Base-by-base conservation (phyloP, 1,140 invertebrate species). In the Apis laboriosa region DNA sequence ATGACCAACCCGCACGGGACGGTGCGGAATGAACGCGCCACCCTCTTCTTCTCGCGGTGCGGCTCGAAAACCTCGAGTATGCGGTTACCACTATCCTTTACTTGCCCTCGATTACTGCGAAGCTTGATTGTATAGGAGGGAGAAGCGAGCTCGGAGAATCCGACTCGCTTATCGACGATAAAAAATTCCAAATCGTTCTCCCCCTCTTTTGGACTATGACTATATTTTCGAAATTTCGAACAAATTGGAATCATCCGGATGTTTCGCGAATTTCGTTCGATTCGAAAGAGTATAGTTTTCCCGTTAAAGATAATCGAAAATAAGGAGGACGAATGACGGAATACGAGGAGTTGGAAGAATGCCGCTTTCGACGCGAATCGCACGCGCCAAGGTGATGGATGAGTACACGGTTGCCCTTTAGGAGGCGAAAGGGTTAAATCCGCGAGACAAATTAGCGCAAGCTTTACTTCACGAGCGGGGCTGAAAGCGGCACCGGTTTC, bases 41-140 rank as follows among this genome's bases (percentile, higher is more conserved):
- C 80, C 81, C 84, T 72, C 80, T 73, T 43, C 34, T 43, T 43
- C 34, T 43, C 76, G 60, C 78, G 77, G 7, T n/a, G 80, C 56
- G 71, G 67, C 81, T 77, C 74, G 84, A 84, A 88, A 89, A 86
- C 84, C 77, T 80, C 79, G 82, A 88, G 86, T 88, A 90, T 90
- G 89, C 80, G 86, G 81, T 89, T 86, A 88, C 90, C 89, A 4
- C 34, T 43, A 91, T 90, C 88, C 89, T 87, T 89, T 90, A 81
- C 89, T 89, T 78, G 82, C 84, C 34, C 75, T 87, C 87, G 90
- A 91, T 91, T 91, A 89, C 86, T 70, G 67, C 64, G 49, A 71
- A 83, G 85, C 77, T 24, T 88, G 90, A 91, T 90, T 91, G 90
- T 85, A 86, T 87, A 80, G 82, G 68, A 77, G 80, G 67, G 49